Evolutionary conservation across 1,140 invertebrate species (phyloP), one percentile per base, ranked within the genome.

Genomic region (Zaprionus africanus): DNA sequence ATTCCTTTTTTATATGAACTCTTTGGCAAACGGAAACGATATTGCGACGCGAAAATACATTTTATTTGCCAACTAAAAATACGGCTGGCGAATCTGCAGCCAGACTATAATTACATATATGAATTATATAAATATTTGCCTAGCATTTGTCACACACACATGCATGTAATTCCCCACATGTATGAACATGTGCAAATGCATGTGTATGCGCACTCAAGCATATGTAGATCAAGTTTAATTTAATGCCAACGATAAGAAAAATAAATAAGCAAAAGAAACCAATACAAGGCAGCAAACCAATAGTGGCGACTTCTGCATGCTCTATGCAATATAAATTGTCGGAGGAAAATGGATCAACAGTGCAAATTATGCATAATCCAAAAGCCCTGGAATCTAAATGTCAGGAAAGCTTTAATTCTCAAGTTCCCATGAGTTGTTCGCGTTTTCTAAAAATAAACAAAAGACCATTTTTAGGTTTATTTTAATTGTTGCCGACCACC

Each of bases 101-200:
- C 69, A 58, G 73, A 68, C 77, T 87, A 90, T 84, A 88, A 84
- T 81, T 88, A 75, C 81, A 84, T 78, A 75, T 84, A 84, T 78
- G 43, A 78, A 75, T 83, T 88, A 81, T 83, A 87, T 87, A 87
- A 87, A 87, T 87, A 88, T 88, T 87, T 83, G 67, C 46, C 68
- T 51, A 63, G 72, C 56, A 76, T 77, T 80, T 77, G 54, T 62
- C 13, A 22, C 28, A 59, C 49, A 63, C 59, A 31, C 64, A 4
- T 13, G 34, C 43, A 24, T 41, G 34, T 58, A 24, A 22, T 57
- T 57, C 41, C 31, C 43, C 11, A 66, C 26, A 64, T 36, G 36
- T 54, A 9, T 54, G 54, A 11, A 22, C 43, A 62, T 53, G 26
- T 68, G 51, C 22, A 66, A 17, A 60, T n/a, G 28, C 43, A 62